Evolutionary conservation across 2,113 vertebrate species (phyloP), one percentile per base, ranked within the genome.

Genomic region (Equus quagga): DNA sequence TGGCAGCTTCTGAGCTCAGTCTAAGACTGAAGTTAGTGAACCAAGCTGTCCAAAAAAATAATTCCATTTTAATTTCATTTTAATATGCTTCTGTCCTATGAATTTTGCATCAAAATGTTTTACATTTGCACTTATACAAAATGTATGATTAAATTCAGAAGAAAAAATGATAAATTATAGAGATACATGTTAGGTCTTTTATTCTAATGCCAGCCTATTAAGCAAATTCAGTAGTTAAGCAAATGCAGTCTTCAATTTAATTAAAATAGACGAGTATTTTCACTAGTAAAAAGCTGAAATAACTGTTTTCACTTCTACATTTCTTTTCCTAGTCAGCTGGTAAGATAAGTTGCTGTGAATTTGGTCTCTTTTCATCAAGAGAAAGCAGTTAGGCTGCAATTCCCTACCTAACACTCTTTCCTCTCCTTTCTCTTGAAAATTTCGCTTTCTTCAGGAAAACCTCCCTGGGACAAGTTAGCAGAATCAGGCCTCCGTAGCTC

Each of bases 41-140:
- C 58, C 81, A 83, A 96, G 62, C 56, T 93, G 64, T 96, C 84
- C 86, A 96, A 62, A 92, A 92, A 94, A 95, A 46, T 60, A 33
- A 92, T 90, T 54, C 76, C 85, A 87, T 90, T 97, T 96, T 91
- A 97, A 90, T 96, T 95, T 95, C 49, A 96, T 96, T 89, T 94
- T 86, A 96, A 62, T 82, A 75, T 33, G 44, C 60, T 87, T 95
- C 82, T 72, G 1, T 72, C 81, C 86, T 82, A 78, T 91, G 78
- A 96, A 94, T 92, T 95, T 96, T 82, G 15, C 82, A 93, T 91
- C 44, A 64, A 87, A 91, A 73, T 91, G 44, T 92, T 94, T 92
- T 96, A 93, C 58, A 91, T 94, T 96, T 94, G 41, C 17, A 58
- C 58, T 96, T 86, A 88, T 54, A 69, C 51, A 94, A 94, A 97